These are phyloP conservation scores for Triplophysa dalaica DNA, from an alignment of 2,113 vertebrate species.

Conservation along the genomic window DNA sequence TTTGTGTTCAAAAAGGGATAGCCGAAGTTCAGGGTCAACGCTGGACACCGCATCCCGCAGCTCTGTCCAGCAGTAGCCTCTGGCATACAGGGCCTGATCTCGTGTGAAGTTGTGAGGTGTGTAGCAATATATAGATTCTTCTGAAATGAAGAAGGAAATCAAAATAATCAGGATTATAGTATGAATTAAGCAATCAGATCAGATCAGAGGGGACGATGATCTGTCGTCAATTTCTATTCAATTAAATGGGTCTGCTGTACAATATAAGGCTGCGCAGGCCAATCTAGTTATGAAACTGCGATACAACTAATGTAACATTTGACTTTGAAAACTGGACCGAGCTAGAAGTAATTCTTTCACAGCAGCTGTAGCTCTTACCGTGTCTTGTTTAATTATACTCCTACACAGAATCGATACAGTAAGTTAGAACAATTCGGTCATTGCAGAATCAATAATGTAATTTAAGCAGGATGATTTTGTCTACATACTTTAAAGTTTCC, in stretches of 20 bases:
- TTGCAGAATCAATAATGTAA: constrained; percentile 10
- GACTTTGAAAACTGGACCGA: not conserved
- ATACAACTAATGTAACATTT: constrained; percentile 21
- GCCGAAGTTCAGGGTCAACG: constrained; percentile 86
- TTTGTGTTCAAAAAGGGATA: constrained; percentile 97
- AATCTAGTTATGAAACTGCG: not conserved
- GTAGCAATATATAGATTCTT: constrained; percentile 99
- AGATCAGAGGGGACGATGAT: not conserved
- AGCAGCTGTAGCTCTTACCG: constrained; percentile 1
- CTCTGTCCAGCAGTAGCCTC: constrained; percentile 99
- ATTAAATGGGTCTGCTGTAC: constrained; percentile 1
- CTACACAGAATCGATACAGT: constrained; percentile 6
- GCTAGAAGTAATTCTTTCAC: not conserved
- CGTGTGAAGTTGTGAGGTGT: constrained; percentile 99
- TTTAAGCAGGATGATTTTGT: constrained; percentile 4
- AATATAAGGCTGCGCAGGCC: not conserved
- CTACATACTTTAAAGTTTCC: not conserved
- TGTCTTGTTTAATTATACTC: not conserved
- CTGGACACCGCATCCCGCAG: constrained; percentile 91
- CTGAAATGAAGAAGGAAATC: constrained; percentile 70
- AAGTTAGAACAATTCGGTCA: not conserved
- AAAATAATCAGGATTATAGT: not conserved
- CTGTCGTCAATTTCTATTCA: constrained; percentile 1
- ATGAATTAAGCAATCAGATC: constrained; percentile 13
- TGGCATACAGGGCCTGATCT: constrained; percentile 96